Evolutionary conservation across 2,113 vertebrate species (phyloP), one percentile per base, ranked within the genome.

Genomic region (Oncorhynchus gorbuscha): DNA sequence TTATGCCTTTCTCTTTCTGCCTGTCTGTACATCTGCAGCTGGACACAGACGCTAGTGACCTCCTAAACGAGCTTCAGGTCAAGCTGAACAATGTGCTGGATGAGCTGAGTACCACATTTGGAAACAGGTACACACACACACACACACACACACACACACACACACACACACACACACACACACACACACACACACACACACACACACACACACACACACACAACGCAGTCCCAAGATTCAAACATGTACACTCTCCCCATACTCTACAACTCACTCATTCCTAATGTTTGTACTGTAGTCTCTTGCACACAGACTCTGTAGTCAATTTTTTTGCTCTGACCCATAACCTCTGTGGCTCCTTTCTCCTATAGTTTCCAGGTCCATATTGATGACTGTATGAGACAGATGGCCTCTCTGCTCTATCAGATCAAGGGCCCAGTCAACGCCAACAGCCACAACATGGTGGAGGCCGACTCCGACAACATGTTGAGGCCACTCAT

Each of bases 61-160:
- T 95, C 30, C 92, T 99, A 84, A 99, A 97, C 72, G 95, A 99
- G 75, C 95, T 99, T 39, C 98, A 99, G 80, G 96, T 98, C 93
- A 98, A 97, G 86, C 92, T 99, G 76, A 99, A 99, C 91, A 96
- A 94, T 0, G 96, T 97, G 77, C 89, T 99, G 90, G 98, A 99
- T 82, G 97, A 99, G 86, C 95, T 99, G 83, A 98, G 97, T 87
- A 89, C 93, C 2, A 95, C 96, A 11, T 99, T 99, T 89, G 97
- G 97, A 79, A 98, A 97, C 94, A 98, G 97, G 98, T 99, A 81
- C n/a, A 30, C 81, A 64, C 81, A 67, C 30, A 69, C 39, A 26
- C 26, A 26, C 26, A 81, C n/a, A 30, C 81, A 64, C 81, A 67
- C 30, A 69, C 39, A 26, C 26, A 26, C 26, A 81, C n/a, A 30